Conservation (phyloP, 2,888 invertebrate genomes). For the Liodrosophila aerea region DNA sequence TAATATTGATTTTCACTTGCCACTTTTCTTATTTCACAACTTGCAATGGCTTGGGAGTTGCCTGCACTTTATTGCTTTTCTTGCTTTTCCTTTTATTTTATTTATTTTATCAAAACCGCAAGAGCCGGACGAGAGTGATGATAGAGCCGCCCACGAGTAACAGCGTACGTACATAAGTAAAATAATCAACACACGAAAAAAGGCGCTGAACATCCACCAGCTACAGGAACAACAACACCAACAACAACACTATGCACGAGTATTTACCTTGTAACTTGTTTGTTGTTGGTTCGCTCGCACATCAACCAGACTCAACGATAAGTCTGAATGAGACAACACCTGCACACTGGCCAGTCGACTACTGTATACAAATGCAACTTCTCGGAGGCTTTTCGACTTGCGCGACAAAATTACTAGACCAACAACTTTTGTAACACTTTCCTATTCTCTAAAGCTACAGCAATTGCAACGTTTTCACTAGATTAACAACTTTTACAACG, state of each 20-base stretch:
- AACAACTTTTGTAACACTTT: slow-evolving; percentile 18
- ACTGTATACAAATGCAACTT: slow-evolving; percentile 63
- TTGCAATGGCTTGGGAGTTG: background rate
- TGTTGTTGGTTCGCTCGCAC: slow-evolving; percentile 77
- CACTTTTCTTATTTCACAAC: slow-evolving; percentile 10
- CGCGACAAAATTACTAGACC: slow-evolving; percentile 27
- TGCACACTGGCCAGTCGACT: slow-evolving; percentile 39
- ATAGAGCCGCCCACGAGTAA: slow-evolving; percentile 68
- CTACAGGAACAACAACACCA: slow-evolving; percentile 53
- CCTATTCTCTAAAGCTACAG: background rate
- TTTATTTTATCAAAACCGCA: slow-evolving; percentile 1
- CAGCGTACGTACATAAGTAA: slow-evolving; percentile 69
- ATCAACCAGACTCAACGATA: slow-evolving; percentile 50
- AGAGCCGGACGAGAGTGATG: slow-evolving; percentile 24
- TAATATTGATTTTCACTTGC: slow-evolving; percentile 53
- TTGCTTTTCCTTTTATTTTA: slow-evolving; percentile 8
- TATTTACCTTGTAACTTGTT: slow-evolving; percentile 76
- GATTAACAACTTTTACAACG: slow-evolving; percentile 30
- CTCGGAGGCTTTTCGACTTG: slow-evolving; percentile 37
- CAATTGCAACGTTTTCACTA: slow-evolving; percentile 8
- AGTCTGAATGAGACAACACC: slow-evolving; percentile 66
- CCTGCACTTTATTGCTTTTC: background rate
- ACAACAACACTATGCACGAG: slow-evolving; percentile 59
- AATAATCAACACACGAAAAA: slow-evolving; percentile 72
- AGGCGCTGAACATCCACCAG: slow-evolving; percentile 76